A percentile compares a stretch with the other conserved stretches of the same genome.
Conservation (phyloP, 1,140 invertebrate species). For the Caenorhabditis latens region DNA sequence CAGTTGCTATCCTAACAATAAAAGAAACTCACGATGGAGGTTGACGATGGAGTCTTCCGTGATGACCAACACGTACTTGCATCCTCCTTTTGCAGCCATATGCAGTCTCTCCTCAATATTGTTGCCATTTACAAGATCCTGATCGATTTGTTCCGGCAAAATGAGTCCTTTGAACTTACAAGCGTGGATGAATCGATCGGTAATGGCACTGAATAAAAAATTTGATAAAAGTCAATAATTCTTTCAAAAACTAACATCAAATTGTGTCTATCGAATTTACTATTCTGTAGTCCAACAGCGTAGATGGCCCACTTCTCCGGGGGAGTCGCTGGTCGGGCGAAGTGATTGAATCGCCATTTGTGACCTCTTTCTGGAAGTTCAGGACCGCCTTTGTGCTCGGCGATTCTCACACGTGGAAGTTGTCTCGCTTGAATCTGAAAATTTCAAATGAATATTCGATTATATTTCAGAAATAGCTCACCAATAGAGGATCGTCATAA, state of each 20-base stretch:
- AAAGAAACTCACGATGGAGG: not conserved
- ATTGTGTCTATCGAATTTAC: not conserved
- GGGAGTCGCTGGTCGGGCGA: not conserved
- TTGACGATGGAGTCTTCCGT: not conserved
- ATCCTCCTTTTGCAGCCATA: not conserved
- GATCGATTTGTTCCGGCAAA: not conserved
- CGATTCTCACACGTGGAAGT: not conserved
- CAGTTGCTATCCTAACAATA: not conserved
- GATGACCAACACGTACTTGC: not conserved
- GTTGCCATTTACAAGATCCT: not conserved
- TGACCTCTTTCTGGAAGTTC: not conserved
- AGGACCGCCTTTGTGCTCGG: not conserved
- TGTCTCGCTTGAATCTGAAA: not conserved
- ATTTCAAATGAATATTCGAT: no score
- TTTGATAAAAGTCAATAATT: no score
- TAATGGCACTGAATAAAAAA: conserved; percentile 14
- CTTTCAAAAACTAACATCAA: not conserved
- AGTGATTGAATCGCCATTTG: not conserved
- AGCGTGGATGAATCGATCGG: no score
- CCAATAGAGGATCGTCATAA: conserved; percentile 3
- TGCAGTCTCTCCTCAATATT: not conserved
- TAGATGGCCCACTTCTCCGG: not conserved
- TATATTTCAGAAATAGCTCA: no score
- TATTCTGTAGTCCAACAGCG: not conserved
- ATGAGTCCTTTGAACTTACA: not conserved